These are phyloP conservation scores for Lomographa bimaculata DNA, from an alignment of 2,888 invertebrate species.

Conservation along the genomic window DNA sequence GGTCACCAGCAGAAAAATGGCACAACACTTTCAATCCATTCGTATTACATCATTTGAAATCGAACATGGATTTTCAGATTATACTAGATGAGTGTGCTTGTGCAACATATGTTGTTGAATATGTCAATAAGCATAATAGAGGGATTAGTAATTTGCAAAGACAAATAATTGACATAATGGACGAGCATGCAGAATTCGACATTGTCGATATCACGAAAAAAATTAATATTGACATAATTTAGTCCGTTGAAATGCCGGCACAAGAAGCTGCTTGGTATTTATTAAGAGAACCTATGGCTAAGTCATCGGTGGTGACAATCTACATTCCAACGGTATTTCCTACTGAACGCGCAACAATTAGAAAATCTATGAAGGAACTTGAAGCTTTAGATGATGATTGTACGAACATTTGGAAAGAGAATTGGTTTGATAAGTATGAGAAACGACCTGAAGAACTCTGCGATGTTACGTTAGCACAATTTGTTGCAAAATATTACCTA, in stretches of 20 bases:
- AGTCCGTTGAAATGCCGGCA: constrained; percentile 39
- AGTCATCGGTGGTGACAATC: constrained; percentile 27
- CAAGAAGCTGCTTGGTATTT: constrained; percentile 58
- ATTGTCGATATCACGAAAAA: constrained; percentile 35
- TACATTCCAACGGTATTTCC: constrained; percentile 46
- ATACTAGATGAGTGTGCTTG: constrained; percentile 59
- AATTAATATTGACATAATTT: constrained; percentile 35
- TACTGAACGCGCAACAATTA: constrained; percentile 43
- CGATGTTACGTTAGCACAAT: constrained; percentile 50
- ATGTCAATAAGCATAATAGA: constrained; percentile 54
- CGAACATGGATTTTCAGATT: constrained; percentile 56
- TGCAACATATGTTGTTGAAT: constrained; percentile 58
- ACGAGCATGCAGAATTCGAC: constrained; percentile 41
- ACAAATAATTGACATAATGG: constrained; percentile 34
- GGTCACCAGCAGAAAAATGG: constrained; percentile 51
- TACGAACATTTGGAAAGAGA: constrained; percentile 58
- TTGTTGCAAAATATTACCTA: constrained; percentile 46
- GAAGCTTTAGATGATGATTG: constrained; percentile 43
- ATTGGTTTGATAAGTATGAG: constrained; percentile 59
- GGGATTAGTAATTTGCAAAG: constrained; percentile 49
- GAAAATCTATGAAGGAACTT: constrained; percentile 51
- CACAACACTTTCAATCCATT: constrained; percentile 59
- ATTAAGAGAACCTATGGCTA: constrained; percentile 38
- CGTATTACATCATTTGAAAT: constrained; percentile 41
- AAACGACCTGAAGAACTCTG: constrained; percentile 49